Evolutionary conservation across 2,797 vertebrate genomes (phyloP).

Genomic region (Bovichtus variegatus): DNA sequence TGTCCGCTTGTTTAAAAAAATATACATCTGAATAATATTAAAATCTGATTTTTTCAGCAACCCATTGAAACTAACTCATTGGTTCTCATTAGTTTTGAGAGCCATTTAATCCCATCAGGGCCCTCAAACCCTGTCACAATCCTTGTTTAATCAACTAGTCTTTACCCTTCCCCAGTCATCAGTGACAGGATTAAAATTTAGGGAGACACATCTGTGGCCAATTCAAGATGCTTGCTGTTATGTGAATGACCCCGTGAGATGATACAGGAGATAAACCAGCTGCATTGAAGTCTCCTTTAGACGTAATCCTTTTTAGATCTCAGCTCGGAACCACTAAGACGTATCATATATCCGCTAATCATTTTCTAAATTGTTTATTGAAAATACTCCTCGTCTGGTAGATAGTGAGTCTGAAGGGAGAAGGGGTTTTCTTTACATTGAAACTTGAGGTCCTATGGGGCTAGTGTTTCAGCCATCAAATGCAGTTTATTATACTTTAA

Average conservation of each 20-base stretch:
- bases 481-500: constrained; percentile 2
- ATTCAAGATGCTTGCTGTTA: constrained; percentile 70
- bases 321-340: constrained; percentile 55
- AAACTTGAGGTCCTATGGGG: constrained; percentile 49
- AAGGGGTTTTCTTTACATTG: constrained; percentile 24
- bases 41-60: constrained; percentile 24
- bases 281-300: constrained; percentile 62
- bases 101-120: constrained; percentile 67
- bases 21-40: constrained; percentile 48
- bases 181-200: constrained; percentile 75
- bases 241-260: constrained; percentile 71
- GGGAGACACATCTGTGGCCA: constrained; percentile 79
- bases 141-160: constrained; percentile 72
- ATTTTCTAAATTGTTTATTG: constrained; percentile 78
- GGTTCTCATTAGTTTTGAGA: constrained; percentile 66
- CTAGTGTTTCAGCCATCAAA: constrained; percentile 20
- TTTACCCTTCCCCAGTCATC: constrained; percentile 69
- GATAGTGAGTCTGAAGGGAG: constrained; percentile 43
- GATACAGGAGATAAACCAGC: constrained; percentile 74
- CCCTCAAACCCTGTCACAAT: constrained; percentile 60
- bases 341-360: constrained; percentile 76
- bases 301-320: constrained; percentile 72
- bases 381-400: constrained; percentile 58
- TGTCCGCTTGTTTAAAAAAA: constrained; percentile 15
- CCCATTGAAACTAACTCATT: constrained; percentile 23